Evolutionary conservation across 2,797 vertebrate species (phyloP), one percentile per base, ranked within the genome.

Genomic region (Knipowitschia caucasica): DNA sequence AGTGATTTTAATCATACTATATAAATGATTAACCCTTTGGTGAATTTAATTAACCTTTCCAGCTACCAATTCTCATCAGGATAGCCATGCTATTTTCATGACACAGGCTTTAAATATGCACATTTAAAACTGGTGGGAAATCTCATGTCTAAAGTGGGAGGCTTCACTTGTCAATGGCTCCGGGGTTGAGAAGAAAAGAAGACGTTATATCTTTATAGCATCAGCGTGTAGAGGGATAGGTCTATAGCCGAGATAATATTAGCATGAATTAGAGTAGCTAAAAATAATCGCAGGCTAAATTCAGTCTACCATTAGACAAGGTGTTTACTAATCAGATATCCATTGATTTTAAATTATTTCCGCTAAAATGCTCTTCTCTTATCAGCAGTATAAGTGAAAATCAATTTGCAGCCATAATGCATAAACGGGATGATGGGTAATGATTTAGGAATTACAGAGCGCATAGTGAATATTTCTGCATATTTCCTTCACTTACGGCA

Each of bases 41-140:
- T 87, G 81, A 82, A 87, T 87, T 86, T 87, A 89, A 89, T 89
- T 88, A 89, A 88, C 88, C 88, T 88, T 77, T 87, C 78, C 73
- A 84, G 73, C 83, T 75, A 77, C 42, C 38, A 77, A 84, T 83
- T 82, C 80, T 86, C 85, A 81, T 81, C 78, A 82, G 78, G 74
- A 67, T 51, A 69, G 69, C 70, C 47, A 65, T 73, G 69, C 71
- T 68, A 73, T 71, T 75, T 74, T 81, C 63, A 62, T 76, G 77
- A 77, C 77, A 76, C 57, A 72, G 75, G 80, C 73, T 88, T 89
- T 89, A 88, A 89, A 89, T 89, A 89, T 86, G 81, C 82, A 74
- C 71, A 75, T 61, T 83, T 84, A 77, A 85, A 87, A 85, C 87
- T 85, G 52, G 78, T 73, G 86, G 86, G 86, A 88, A 85, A 89